phyloP scores from a whole-genome alignment of 2,797 vertebrate genomes.

The Alauda arvensis region DNA sequence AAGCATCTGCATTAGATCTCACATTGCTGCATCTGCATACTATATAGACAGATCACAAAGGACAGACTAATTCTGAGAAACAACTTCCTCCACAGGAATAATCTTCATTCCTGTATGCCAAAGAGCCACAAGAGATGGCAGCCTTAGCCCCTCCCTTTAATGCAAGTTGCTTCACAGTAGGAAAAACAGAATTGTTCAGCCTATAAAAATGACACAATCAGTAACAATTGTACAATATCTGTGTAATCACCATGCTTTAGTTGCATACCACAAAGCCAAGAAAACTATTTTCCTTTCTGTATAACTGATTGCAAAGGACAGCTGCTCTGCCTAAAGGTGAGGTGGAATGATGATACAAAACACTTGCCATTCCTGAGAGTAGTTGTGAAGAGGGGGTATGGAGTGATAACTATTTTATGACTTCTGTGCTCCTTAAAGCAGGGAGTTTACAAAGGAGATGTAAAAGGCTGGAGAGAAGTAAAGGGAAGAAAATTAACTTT shows the following conservation, averaged over 20 bases:
- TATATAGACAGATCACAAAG: neutral
- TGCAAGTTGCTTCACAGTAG: neutral
- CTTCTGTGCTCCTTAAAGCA: neutral
- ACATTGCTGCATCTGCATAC: neutral
- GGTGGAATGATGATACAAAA: neutral
- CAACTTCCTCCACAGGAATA: neutral
- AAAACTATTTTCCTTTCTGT: neutral
- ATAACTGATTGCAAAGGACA: neutral
- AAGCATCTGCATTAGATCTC: neutral
- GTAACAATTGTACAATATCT: neutral
- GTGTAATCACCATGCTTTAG: neutral
- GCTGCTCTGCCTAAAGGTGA: neutral
- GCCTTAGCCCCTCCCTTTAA: neutral
- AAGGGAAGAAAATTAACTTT: neutral
- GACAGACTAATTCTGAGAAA: neutral
- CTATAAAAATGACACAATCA: neutral
- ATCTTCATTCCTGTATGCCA: neutral
- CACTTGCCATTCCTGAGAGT: neutral
- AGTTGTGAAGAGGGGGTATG: neutral
- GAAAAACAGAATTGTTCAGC: neutral
- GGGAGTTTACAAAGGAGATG: neutral
- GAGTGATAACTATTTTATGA: neutral
- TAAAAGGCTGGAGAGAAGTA: neutral
- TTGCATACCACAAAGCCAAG: neutral
- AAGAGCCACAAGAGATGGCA: neutral